Evolutionary conservation across 2,888 invertebrate species (phyloP), one percentile per base, ranked within the genome.

Genomic region (Entomobrya proxima): DNA sequence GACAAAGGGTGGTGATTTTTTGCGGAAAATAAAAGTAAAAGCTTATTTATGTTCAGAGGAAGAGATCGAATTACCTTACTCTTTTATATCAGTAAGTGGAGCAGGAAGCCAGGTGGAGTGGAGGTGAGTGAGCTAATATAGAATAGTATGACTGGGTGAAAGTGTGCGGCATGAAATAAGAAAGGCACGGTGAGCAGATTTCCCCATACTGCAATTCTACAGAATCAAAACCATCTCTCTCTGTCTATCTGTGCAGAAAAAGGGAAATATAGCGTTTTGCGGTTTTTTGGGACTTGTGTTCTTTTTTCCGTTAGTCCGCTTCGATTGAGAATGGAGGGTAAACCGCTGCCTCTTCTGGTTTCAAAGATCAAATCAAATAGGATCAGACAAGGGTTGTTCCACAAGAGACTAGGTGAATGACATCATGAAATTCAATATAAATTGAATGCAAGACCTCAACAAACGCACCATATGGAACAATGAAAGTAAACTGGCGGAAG

Each of bases 401-500:
- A 61, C 82, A 50, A 58, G 47, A 82, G 61, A 35, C 30, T 82
- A 50, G 76, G 83, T 83, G 83, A 83, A 83, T 77, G 83, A 83
- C 83, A 83, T 83, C 67, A 76, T 83, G 82, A 82, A 82, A 82
- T 82, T 82, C 82, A 82, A 82, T 82, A 82, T 75, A 82, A 82
- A 82, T 82, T 82, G 82, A 76, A 82, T 58, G 82, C 75, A 64
- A 64, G 64, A 64, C 75, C 82, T 76, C 64, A 77, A n/a, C n/a
- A n/a, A 75, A 64, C 47, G 18, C 18, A 50, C 50, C 47, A 50
- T 35, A 67, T 64, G 67, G 82, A 82, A 76, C 82, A 82, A 82
- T 82, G 72, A 58, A 52, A 55, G 81, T 58, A 81, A 81, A 81
- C 58, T 64, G 30, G 40, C 40, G 72, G 58, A 64, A 58, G 35